Percentiles rank a stretch among this genome's conserved stretches.
These are phyloP conservation scores for Sarcophaga bullata DNA, from an alignment of 1,140 invertebrate species.

Conservation along the genomic window DNA sequence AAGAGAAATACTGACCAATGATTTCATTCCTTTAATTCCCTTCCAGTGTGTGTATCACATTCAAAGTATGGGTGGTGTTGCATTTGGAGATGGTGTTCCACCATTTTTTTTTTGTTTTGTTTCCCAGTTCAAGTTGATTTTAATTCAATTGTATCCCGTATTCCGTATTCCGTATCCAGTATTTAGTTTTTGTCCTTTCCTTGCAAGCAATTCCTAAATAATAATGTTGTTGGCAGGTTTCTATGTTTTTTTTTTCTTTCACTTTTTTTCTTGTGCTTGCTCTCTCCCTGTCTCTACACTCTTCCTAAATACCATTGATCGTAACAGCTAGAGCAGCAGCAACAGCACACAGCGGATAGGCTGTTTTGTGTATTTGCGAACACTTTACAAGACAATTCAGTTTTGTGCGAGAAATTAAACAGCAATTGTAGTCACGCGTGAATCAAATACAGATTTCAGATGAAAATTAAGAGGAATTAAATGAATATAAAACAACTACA, in stretches of 20 bases:
- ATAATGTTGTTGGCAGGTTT: conserved; percentile 27
- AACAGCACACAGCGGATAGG: background rate
- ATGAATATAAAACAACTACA: conserved; percentile 4
- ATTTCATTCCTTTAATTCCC: background rate
- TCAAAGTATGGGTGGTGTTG: conserved; percentile 25
- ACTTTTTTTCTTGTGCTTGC: background rate
- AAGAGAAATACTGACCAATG: too few relatives aligned
- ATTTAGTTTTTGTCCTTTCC: background rate
- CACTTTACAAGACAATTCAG: conserved; percentile 65
- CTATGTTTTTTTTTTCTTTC: background rate
- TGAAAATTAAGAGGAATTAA: conserved; percentile 21
- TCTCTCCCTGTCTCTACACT: too few relatives aligned
- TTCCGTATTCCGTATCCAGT: too few relatives aligned
- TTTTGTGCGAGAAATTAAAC: conserved; percentile 64
- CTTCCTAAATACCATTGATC: too few relatives aligned
- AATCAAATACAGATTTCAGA: conserved; percentile 18
- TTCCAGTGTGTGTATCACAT: background rate
- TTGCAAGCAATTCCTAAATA: conserved; percentile 31
- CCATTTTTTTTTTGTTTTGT: background rate
- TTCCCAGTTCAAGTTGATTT: conserved; percentile 13
- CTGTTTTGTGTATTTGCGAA: background rate
- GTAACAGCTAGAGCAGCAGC: background rate
- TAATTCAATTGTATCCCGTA: conserved; percentile 36
- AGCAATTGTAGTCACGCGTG: conserved; percentile 48
- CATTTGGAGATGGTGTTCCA: background rate